Base-by-base conservation (phyloP, 2,113 vertebrate species). In the Rhinolophus sinicus region DNA sequence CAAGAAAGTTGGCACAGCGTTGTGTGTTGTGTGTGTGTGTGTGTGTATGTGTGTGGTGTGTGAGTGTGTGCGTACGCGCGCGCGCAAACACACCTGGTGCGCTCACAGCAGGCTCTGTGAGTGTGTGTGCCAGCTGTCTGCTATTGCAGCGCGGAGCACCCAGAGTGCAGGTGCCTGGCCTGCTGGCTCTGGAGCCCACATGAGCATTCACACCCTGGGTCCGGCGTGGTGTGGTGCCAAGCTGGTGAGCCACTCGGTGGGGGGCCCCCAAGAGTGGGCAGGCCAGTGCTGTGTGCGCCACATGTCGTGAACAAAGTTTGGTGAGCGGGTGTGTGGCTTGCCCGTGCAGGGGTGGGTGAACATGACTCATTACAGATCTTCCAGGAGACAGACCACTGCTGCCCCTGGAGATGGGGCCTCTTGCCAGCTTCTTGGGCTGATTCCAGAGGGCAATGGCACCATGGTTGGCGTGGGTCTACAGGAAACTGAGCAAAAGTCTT, bases 401-500 rank as follows among this genome's bases (percentile, higher is more conserved):
- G 72, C 75, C 91, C 82, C 73, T 9, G 13, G 82, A 93, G 24
- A 60, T 73, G 75, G n/a, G 40, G 78, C 67, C 86, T 75, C 58
- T 83, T 76, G 96, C 69, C 75, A 75, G 90, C n/a, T 80, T n/a
- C 33, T 78, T 75, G 82, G 92, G 73, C 69, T 40, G 35, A 67
- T 83, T 93, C 77, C 78, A 82, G 85, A 86, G 73, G 77, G 40
- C 77, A 16, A 44, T 50, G 73, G 56, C 73, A 40, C 76, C 1
- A 0, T 40, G 16, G 58, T 86, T 2, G 6, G 50, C 5, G 4
- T 47, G 50, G 33, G n/a, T 67, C 24, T 85, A 70, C 14, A 69
- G 70, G 95, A 96, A 92, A 91, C 19, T 21, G 52, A 93, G 69
- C 65, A 38, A 75, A 87, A 75, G 82, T 83, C 69, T 80, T 82